These are phyloP conservation scores for Scleropages formosus DNA, from an alignment of 2,797 vertebrate species.

Conservation along the genomic window DNA sequence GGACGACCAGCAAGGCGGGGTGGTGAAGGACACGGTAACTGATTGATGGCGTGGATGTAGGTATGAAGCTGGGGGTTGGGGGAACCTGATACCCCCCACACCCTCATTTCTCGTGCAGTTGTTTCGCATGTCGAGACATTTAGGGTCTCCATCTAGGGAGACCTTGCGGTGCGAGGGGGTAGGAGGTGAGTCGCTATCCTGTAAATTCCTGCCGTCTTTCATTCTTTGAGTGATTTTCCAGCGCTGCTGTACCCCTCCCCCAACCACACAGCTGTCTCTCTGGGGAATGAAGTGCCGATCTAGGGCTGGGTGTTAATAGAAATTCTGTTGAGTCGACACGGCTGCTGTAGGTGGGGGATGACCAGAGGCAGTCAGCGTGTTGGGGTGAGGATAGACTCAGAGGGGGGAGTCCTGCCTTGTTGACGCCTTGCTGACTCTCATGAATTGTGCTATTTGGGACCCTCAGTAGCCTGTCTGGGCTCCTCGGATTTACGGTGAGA, in stretches of 20 bases:
- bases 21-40: slow-evolving; percentile 3
- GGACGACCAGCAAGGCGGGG: too few species aligned
- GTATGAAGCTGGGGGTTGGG: not conserved
- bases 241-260: not conserved
- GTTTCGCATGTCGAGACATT: not conserved
- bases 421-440: too few species aligned
- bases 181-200: not conserved
- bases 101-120: not conserved
- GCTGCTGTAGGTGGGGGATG: not conserved
- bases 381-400: not conserved
- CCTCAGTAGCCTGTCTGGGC: too few species aligned
- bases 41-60: slow-evolving; percentile 3
- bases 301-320: not conserved
- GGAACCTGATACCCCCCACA: not conserved
- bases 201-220: not conserved
- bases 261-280: not conserved
- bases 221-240: not conserved
- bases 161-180: not conserved
- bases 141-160: not conserved
- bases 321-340: not conserved
- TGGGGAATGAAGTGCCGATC: not conserved
- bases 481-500: too few species aligned
- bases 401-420: not conserved
- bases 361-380: not conserved
- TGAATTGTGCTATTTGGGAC: not conserved